Evolutionary conservation across 1,140 invertebrate species (phyloP), one percentile per base, ranked within the genome.

Genomic region (Panagrolaimus sp.): DNA sequence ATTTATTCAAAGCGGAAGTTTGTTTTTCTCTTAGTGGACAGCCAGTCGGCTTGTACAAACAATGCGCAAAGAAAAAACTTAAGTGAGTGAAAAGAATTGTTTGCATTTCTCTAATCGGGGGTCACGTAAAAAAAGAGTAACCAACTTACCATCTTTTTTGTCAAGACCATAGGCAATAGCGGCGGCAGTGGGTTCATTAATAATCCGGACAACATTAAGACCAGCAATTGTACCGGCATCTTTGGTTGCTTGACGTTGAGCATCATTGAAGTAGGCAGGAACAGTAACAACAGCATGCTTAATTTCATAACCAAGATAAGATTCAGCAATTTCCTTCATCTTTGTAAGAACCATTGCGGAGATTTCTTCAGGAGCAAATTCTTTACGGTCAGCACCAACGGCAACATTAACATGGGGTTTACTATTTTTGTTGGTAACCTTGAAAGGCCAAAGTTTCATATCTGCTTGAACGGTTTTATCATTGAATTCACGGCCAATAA

Each of bases 171-270:
- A 99, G 71, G 96, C 96, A 86, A 99, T 98, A 71, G 96, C 96
- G 66, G 96, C 96, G 6, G 96, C 96, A 38, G 96, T 98, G n/a
- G 96, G 96, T 84, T 99, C 96, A 84, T 99, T 99, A 83, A 99
- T 98, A 78, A 99, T 99, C 85, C 96, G 89, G 92, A 98, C 94
- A 1, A 98, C 95, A 76, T 91, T 90, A 52, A 98, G 88, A 75
- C 95, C 94, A 75, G 95, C 91, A 81, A 89, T 89, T 28, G 80
- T 83, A 47, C 88, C 88, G 68, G 88, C 88, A 84, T 89, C 88
- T 77, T 98, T 98, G 65, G 84, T 85, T n/a, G 84, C 84, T 69
- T 85, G 84, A 63, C 84, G 78, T 69, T 85, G 84, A 6, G 84
- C 81, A 63, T 85, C 84, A 68, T 86, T 83, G 79, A 83, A 83